Conservation (phyloP, 2,888 invertebrate genomes). For the Scelioninae gen. 1 region DNA sequence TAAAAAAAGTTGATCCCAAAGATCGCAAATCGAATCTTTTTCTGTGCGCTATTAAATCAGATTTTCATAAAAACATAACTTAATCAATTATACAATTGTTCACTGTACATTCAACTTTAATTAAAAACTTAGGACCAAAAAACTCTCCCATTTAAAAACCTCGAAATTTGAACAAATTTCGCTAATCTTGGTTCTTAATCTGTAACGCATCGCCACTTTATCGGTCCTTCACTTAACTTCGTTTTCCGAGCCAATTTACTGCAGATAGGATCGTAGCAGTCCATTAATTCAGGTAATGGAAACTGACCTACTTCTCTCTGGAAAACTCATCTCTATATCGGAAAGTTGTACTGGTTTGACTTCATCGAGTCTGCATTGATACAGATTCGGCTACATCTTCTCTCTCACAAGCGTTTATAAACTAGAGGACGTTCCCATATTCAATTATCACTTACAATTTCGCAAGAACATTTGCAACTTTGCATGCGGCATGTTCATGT, state of each 20-base stretch:
- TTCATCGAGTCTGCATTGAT: background rate
- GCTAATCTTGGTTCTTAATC: conserved; percentile 48
- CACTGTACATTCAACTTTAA: background rate
- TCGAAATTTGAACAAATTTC: conserved; percentile 21
- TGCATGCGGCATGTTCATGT: conserved; percentile 18
- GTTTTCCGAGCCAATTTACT: conserved; percentile 58
- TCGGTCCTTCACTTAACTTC: conserved; percentile 50
- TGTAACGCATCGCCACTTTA: conserved; percentile 46
- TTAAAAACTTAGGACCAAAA: background rate
- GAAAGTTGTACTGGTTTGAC: conserved; percentile 33
- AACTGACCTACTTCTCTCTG: conserved; percentile 52
- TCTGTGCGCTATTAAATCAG: too few relatives aligned
- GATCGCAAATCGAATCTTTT: too few relatives aligned
- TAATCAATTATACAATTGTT: too few relatives aligned
- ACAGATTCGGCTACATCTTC: conserved; percentile 21
- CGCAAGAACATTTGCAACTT: conserved; percentile 40
- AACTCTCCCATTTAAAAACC: conserved; percentile 10
- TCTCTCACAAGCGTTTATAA: conserved; percentile 5
- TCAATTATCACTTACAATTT: conserved; percentile 47
- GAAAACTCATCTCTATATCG: conserved; percentile 38
- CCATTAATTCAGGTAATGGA: conserved; percentile 59
- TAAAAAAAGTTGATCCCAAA: too few relatives aligned
- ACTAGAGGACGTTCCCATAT: conserved; percentile 12
- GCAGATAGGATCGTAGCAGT: conserved; percentile 55
- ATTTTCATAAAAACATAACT: too few relatives aligned